Conservation (phyloP, 2,113 vertebrate genomes). For the Hemicordylus capensis region DNA sequence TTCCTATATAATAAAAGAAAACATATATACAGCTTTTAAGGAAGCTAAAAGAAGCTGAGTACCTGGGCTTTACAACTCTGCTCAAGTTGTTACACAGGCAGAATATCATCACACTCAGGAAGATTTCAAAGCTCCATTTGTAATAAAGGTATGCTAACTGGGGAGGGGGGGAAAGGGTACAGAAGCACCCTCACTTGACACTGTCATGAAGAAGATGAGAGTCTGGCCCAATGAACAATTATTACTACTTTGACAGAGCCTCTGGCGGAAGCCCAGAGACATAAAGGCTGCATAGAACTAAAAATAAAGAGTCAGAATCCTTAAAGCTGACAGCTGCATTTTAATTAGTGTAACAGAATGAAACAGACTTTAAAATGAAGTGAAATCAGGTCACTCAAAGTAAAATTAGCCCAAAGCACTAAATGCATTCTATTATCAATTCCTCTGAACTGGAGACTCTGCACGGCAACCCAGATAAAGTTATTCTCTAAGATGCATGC, state of each 20-base stretch:
- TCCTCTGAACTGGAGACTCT: conserved; percentile 31
- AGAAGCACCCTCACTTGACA: background rate
- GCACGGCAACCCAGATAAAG: conserved; percentile 24
- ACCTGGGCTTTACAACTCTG: background rate
- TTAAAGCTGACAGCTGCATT: conserved; percentile 38
- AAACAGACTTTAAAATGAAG: conserved; percentile 50
- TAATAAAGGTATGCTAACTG: background rate
- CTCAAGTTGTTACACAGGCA: background rate
- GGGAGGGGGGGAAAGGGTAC: background rate
- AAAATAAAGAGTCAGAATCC: conserved; percentile 43
- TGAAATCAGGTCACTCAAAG: conserved; percentile 44
- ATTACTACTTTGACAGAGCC: conserved; percentile 19
- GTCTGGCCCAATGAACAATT: conserved; percentile 27
- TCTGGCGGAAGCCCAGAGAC: conserved; percentile 26
- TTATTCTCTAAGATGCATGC: conserved; percentile 23
- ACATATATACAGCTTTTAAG: background rate
- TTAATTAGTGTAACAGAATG: conserved; percentile 51
- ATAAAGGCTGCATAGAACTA: conserved; percentile 1
- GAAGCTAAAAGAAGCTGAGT: background rate
- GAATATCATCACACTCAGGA: background rate
- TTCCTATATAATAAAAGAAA: background rate
- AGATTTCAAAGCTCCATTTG: background rate
- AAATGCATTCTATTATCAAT: conserved; percentile 39
- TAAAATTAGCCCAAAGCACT: conserved; percentile 44
- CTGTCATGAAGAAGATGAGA: background rate